Evolutionary conservation across 1,140 invertebrate genomes (phyloP).

Genomic region (Drosophila repleta): DNA sequence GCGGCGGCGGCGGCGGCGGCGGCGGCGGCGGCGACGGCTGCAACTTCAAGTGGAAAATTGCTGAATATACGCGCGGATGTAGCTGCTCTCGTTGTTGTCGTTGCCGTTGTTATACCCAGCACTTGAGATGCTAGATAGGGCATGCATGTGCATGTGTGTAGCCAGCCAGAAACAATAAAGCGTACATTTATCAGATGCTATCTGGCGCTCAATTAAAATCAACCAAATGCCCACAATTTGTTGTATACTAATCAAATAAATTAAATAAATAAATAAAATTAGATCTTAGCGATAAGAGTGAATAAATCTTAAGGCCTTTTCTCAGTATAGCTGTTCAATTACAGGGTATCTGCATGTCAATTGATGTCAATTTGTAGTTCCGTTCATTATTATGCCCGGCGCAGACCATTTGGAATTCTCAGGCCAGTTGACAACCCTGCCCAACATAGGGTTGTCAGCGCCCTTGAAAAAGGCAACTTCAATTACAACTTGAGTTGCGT

Average conservation of each 20-base stretch:
- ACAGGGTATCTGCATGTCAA: not conserved
- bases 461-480: constrained; percentile 9
- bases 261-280: not conserved
- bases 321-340: not conserved
- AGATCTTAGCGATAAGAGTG: not conserved
- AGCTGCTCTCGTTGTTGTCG: constrained; percentile 1
- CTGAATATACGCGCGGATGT: constrained; percentile 42
- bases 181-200: constrained; percentile 4
- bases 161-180: constrained; percentile 11
- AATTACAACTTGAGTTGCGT: constrained; percentile 53
- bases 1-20: not conserved
- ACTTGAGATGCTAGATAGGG: not conserved
- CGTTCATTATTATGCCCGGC: constrained; percentile 1
- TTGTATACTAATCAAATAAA: not conserved
- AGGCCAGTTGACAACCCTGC: constrained; percentile 5
- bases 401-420: not conserved
- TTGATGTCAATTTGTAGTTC: not conserved
- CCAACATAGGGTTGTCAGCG: constrained; percentile 27
- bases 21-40: constrained; percentile 28
- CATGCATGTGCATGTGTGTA: not conserved
- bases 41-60: constrained; percentile 80
- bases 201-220: not conserved
- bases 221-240: constrained; percentile 7
- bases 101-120: constrained; percentile 9
- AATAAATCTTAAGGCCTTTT: too few relatives aligned